Evolutionary conservation across 1,140 invertebrate species (phyloP).

Genomic region (Goniozus legneri): DNA sequence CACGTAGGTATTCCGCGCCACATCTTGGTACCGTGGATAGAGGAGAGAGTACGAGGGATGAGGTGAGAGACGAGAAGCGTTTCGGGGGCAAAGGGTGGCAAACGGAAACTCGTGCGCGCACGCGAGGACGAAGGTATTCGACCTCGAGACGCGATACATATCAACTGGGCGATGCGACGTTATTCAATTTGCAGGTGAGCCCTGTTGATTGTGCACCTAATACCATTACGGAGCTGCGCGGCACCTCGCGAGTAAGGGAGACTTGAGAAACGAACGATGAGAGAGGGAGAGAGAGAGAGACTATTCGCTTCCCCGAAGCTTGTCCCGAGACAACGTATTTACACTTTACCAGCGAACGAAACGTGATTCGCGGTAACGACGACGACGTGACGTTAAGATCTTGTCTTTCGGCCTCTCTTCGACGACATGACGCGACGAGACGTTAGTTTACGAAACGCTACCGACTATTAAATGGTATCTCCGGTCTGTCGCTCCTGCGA

Average conservation of each 20-base stretch:
- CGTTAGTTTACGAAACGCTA: background rate
- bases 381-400: background rate
- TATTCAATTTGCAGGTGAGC: slow-evolving; percentile 46
- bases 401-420: slow-evolving; percentile 15
- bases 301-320: too few species aligned
- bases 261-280: too few species aligned
- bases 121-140: slow-evolving; percentile 11
- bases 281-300: too few species aligned
- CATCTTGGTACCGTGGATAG: slow-evolving; percentile 25
- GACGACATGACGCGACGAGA: slow-evolving; percentile 23
- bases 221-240: slow-evolving; percentile 34
- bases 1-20: slow-evolving; percentile 32
- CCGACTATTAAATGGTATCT: background rate
- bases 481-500: too few species aligned
- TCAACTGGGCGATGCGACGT: slow-evolving; percentile 32
- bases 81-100: background rate
- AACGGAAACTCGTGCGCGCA: background rate
- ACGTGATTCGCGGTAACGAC: background rate
- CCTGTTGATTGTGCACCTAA: slow-evolving; percentile 48
- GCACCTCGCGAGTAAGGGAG: slow-evolving; percentile 20
- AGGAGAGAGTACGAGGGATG: slow-evolving; percentile 18
- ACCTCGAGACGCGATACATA: slow-evolving; percentile 39
- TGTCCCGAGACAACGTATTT: slow-evolving; percentile 27
- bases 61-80: background rate
- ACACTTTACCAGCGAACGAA: slow-evolving; percentile 3